A percentile compares a stretch with the other conserved stretches of the same genome.
Evolutionary conservation across 2,113 vertebrate species (phyloP).

Genomic region (Narcine bancroftii): DNA sequence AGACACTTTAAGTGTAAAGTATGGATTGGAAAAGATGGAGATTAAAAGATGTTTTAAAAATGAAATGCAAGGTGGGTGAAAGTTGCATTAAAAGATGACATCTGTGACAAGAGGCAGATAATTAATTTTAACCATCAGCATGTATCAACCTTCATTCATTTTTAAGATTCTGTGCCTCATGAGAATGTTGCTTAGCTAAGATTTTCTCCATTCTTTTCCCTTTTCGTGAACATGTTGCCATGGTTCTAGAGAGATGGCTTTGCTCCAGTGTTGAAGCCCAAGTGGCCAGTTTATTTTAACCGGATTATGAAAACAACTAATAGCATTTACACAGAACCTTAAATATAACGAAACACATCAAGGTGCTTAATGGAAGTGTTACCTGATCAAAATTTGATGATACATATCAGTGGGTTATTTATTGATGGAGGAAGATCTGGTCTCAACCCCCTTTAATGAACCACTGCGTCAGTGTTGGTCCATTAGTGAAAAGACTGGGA

Average conservation of each 20-base stretch:
- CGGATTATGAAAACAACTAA: neutral
- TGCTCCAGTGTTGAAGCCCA: neutral
- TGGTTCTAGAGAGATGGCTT: neutral
- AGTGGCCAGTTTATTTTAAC: neutral
- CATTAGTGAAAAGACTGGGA: no score
- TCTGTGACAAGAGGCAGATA: neutral
- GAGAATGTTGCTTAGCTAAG: neutral
- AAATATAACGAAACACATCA: no score
- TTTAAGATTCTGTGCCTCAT: neutral
- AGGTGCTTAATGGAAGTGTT: no score
- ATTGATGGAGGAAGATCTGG: neutral
- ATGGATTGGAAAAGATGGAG: neutral
- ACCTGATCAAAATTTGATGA: no score
- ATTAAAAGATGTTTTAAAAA: neutral
- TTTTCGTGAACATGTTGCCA: neutral
- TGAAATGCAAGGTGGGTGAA: constrained; percentile 2
- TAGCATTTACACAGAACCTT: no score
- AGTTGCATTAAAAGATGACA: neutral
- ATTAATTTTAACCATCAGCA: neutral
- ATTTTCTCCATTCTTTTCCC: neutral
- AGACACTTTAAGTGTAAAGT: neutral
- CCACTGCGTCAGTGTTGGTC: neutral
- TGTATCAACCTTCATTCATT: neutral
- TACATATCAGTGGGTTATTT: neutral
- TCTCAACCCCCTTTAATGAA: neutral